Evolutionary conservation across 1,140 invertebrate species (phyloP).

Genomic region (Luehdorfia chinensis): DNA sequence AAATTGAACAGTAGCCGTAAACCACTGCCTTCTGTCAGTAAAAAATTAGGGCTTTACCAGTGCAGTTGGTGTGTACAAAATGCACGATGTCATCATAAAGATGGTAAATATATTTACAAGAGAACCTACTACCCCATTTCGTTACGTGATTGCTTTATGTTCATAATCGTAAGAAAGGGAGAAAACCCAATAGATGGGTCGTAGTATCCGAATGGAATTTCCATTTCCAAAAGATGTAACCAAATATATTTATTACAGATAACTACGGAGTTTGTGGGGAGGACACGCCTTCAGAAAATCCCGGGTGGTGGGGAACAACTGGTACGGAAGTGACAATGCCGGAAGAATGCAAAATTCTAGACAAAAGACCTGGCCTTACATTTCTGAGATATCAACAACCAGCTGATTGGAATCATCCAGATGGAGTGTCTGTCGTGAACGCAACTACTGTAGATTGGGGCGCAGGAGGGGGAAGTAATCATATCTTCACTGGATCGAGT

Average conservation of each 20-base stretch:
- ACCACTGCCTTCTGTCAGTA: slow-evolving; percentile 82
- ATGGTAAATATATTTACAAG: no score
- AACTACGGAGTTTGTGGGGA: slow-evolving; percentile 91
- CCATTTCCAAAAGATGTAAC: slow-evolving; percentile 1
- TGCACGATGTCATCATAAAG: slow-evolving; percentile 90
- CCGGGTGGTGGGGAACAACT: slow-evolving; percentile 93
- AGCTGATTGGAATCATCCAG: slow-evolving; percentile 90
- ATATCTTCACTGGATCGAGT: slow-evolving; percentile 83
- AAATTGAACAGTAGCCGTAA: slow-evolving; percentile 37
- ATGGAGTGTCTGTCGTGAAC: slow-evolving; percentile 90
- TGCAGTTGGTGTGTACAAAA: slow-evolving; percentile 97
- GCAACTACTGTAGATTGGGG: slow-evolving; percentile 88
- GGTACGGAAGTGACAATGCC: slow-evolving; percentile 88
- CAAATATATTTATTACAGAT: slow-evolving; percentile 63
- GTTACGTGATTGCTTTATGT: no score
- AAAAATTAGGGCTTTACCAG: slow-evolving; percentile 85
- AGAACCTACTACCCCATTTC: no score
- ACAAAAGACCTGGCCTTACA: slow-evolving; percentile 91
- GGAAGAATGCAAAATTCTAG: slow-evolving; percentile 86
- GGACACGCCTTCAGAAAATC: slow-evolving; percentile 85
- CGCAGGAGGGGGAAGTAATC: slow-evolving; percentile 82
- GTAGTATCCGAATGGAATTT: neutral
- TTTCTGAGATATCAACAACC: slow-evolving; percentile 92
- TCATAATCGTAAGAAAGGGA: no score
- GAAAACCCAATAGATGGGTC: no score